A percentile compares a stretch with the other conserved stretches of the same genome.
phyloP scores from a whole-genome alignment of 2,797 vertebrate genomes.

The Melanotaenia maccullochi region DNA sequence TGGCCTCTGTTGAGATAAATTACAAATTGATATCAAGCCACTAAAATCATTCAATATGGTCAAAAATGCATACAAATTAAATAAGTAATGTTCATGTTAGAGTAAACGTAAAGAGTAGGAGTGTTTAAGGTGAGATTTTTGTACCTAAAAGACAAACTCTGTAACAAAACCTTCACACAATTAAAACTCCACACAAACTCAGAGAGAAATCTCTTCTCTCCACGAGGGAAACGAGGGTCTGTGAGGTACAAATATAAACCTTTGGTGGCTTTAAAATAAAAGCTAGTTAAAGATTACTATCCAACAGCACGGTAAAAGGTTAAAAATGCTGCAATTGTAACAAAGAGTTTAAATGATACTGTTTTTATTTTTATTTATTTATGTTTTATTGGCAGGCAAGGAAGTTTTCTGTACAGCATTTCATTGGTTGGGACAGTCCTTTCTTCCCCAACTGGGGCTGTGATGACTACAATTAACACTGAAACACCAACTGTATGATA shows the following conservation, averaged over 20 bases:
- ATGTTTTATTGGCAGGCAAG: not conserved
- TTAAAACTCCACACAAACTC: no score
- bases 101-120: no score
- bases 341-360: not conserved
- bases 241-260: not conserved
- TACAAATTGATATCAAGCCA: not conserved
- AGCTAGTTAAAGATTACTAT: not conserved
- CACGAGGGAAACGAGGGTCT: not conserved
- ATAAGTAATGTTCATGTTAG: no score
- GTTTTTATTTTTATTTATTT: no score
- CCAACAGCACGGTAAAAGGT: not conserved
- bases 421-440: not conserved
- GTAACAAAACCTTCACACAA: no score
- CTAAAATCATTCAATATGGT: not conserved
- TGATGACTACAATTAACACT: not conserved
- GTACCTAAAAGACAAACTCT: not conserved
- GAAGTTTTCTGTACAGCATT: not conserved
- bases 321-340: not conserved
- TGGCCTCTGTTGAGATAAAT: conserved; percentile 72
- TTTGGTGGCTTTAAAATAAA: not conserved
- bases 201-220: not conserved
- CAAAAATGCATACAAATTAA: not conserved
- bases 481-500: not conserved
- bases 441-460: not conserved
- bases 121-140: not conserved